These are phyloP conservation scores for Nasonia longicornis DNA, from an alignment of 1,140 invertebrate species.

Conservation along the genomic window DNA sequence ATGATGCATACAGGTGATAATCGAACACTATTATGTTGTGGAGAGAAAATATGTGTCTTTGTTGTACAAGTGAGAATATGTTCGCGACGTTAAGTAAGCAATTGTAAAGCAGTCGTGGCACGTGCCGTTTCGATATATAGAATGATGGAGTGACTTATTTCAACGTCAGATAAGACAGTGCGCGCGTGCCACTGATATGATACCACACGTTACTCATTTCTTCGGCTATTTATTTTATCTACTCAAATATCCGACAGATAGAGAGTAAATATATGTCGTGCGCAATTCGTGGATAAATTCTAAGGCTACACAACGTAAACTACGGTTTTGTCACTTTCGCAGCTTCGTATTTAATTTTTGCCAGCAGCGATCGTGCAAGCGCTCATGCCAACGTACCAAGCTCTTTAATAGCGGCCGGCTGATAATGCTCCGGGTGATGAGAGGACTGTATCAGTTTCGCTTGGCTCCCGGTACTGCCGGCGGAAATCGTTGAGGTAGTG, in stretches of 20 bases:
- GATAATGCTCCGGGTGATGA: conserved; percentile 90
- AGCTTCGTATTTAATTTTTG: neutral
- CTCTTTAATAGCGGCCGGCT: conserved; percentile 85
- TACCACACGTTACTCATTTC: neutral
- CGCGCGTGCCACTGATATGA: neutral
- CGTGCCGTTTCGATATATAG: neutral
- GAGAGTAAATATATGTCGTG: neutral
- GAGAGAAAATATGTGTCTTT: conserved; percentile 14
- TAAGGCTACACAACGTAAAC: too few species aligned
- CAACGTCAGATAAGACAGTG: neutral
- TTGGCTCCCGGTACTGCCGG: conserved; percentile 92
- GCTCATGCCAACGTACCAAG: conserved; percentile 77
- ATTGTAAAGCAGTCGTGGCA: neutral
- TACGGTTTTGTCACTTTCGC: too few species aligned
- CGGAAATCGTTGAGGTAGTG: conserved; percentile 93
- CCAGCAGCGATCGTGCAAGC: neutral
- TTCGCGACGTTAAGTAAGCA: neutral
- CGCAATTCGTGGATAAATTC: too few species aligned
- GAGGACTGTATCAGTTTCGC: conserved; percentile 93
- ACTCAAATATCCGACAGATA: neutral
- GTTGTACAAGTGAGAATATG: neutral
- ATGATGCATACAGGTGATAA: neutral
- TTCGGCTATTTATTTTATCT: neutral
- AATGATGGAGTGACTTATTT: neutral
- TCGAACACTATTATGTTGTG: conserved; percentile 22